A percentile compares a stretch with the other conserved stretches of the same genome.
phyloP scores from a whole-genome alignment of 2,113 vertebrate species.

The Pantherophis guttatus region DNA sequence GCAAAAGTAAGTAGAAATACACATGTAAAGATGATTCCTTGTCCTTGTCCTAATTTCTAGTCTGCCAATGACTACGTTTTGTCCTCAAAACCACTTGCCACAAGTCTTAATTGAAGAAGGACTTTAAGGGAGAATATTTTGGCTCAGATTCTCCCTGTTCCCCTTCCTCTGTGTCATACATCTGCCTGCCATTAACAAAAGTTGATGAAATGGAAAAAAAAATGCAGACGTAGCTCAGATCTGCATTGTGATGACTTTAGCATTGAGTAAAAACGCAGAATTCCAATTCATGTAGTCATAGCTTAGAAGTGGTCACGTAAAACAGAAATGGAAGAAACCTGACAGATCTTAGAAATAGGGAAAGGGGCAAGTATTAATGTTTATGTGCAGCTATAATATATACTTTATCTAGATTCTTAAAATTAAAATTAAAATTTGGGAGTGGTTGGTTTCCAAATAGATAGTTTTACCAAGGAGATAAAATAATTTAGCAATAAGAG shows the following conservation, averaged over 20 bases:
- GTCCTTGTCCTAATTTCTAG: constrained; percentile 26
- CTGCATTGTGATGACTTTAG: not conserved
- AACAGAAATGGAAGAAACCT: accelerated
- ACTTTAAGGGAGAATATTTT: constrained; percentile 37
- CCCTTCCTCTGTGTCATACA: constrained; percentile 29
- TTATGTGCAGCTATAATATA: not conserved
- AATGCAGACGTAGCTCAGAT: constrained; percentile 2
- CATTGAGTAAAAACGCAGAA: not conserved
- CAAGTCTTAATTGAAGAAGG: constrained; percentile 36
- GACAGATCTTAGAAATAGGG: accelerated
- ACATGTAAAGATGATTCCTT: constrained; percentile 20
- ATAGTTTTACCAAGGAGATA: not conserved
- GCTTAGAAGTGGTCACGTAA: not conserved
- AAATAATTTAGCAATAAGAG: not conserved
- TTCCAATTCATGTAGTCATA: not conserved
- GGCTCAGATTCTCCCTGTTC: not conserved
- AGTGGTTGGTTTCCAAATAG: not conserved
- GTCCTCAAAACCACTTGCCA: accelerated
- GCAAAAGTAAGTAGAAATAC: constrained; percentile 13
- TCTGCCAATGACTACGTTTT: not conserved
- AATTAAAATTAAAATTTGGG: not conserved
- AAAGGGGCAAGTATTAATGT: not conserved
- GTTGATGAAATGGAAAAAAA: not conserved
- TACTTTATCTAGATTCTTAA: not conserved
- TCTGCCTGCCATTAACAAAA: constrained; percentile 32